Conservation (phyloP, 2,797 vertebrate species). For the Nasua narica region DNA sequence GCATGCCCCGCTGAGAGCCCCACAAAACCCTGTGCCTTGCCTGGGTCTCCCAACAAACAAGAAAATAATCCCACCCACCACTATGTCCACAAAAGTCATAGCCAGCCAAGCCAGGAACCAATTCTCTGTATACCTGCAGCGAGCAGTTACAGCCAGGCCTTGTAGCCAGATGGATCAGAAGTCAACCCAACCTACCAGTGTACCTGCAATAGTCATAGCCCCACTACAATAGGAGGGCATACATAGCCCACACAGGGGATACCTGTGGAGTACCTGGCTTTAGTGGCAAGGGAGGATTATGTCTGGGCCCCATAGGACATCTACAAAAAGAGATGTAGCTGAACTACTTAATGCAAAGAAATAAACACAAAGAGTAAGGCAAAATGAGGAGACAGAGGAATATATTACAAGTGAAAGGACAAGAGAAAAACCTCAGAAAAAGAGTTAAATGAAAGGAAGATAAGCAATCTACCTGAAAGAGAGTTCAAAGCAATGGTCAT, state of each 20-base stretch:
- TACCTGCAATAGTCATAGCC: neutral
- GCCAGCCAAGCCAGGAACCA: neutral
- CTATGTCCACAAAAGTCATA: neutral
- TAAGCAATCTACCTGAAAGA: neutral
- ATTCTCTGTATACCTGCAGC: neutral
- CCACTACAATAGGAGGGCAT: neutral
- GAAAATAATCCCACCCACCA: neutral
- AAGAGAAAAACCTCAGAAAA: neutral
- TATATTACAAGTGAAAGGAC: neutral
- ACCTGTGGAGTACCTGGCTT: neutral
- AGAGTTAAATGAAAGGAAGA: neutral
- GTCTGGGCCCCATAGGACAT: neutral
- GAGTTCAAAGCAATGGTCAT: neutral
- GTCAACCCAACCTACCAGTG: neutral
- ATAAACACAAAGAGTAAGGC: neutral
- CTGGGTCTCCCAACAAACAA: neutral
- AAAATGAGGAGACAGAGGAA: neutral
- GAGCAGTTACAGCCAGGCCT: neutral
- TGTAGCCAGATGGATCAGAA: neutral
- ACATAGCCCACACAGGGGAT: neutral
- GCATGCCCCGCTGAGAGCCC: neutral
- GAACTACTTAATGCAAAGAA: neutral
- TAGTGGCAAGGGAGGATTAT: neutral
- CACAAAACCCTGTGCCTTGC: no score
- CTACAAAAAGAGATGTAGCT: neutral